A percentile compares a stretch with the other conserved stretches of the same genome.
phyloP scores from a whole-genome alignment of 1,140 invertebrate species.

The Odontomachus brunneus region DNA sequence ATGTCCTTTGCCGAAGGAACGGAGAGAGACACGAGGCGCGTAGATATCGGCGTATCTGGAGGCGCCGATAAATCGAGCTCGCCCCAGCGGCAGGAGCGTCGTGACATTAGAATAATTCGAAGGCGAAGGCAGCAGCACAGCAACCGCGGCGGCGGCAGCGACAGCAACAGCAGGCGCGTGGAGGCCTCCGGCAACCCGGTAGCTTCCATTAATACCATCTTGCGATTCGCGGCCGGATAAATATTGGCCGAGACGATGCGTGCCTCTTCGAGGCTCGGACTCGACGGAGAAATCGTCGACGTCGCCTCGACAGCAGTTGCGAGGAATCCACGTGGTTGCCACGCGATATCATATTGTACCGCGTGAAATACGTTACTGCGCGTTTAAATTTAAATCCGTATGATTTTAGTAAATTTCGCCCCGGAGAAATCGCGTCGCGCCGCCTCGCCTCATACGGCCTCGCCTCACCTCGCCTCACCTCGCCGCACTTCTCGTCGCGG shows the following conservation, averaged over 20 bases:
- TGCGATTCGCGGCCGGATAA: slow-evolving; percentile 32
- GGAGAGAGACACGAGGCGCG: not conserved
- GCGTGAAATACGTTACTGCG: slow-evolving; percentile 52
- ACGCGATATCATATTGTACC: slow-evolving; percentile 54
- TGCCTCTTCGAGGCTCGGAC: not conserved
- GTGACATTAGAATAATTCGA: slow-evolving; percentile 72
- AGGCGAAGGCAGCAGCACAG: slow-evolving; percentile 31
- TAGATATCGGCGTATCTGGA: slow-evolving; percentile 36
- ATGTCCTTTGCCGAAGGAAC: slow-evolving; percentile 4
- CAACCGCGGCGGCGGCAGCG: no score
- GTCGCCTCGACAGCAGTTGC: slow-evolving; percentile 18
- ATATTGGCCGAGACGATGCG: slow-evolving; percentile 55
- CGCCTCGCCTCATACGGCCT: not conserved
- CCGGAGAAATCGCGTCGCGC: slow-evolving; percentile 49
- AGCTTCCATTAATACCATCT: slow-evolving; percentile 70
- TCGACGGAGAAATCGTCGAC: slow-evolving; percentile 50
- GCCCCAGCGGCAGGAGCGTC: slow-evolving; percentile 42
- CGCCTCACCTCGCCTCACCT: slow-evolving; percentile 15
- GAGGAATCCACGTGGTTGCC: slow-evolving; percentile 13
- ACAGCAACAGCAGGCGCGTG: no score
- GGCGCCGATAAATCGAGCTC: slow-evolving; percentile 45
- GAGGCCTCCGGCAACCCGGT: slow-evolving; percentile 52
- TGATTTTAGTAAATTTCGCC: slow-evolving; percentile 58
- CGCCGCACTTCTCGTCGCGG: no score
- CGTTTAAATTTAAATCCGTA: slow-evolving; percentile 56